phyloP scores from a whole-genome alignment of 2,888 invertebrate genomes.

The Trissolcus japonicus region DNA sequence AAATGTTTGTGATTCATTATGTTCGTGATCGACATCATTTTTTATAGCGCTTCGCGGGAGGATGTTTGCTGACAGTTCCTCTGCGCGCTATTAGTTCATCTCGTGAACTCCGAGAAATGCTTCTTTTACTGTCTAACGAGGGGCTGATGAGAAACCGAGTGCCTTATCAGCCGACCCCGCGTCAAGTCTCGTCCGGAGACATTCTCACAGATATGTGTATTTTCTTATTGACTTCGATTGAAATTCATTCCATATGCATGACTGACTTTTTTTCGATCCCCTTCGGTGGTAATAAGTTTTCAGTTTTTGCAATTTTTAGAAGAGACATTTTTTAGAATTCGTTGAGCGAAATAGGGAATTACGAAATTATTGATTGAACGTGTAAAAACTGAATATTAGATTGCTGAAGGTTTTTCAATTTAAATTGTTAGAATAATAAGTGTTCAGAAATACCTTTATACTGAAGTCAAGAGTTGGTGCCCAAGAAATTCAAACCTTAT shows the following conservation, averaged over 20 bases:
- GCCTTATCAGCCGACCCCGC: slow-evolving; percentile 21
- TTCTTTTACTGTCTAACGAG: slow-evolving; percentile 11
- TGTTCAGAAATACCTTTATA: neutral
- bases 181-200: neutral
- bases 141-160: slow-evolving; percentile 4
- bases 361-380: neutral
- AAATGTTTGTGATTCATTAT: no score
- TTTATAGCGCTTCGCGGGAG: no score
- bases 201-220: slow-evolving; percentile 3
- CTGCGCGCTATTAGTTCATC: neutral
- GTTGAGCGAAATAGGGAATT: neutral
- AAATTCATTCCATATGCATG: slow-evolving; percentile 5
- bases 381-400: neutral
- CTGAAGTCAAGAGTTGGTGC: neutral
- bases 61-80: no score
- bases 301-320: neutral
- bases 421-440: neutral
- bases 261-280: no score
- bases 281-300: neutral
- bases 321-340: neutral
- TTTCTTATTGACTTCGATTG: neutral
- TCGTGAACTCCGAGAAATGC: slow-evolving; percentile 4
- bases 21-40: no score
- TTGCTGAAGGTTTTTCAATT: neutral
- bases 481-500: no score